Conservation (phyloP, 2,797 vertebrate species). For the Halcyon badia region DNA sequence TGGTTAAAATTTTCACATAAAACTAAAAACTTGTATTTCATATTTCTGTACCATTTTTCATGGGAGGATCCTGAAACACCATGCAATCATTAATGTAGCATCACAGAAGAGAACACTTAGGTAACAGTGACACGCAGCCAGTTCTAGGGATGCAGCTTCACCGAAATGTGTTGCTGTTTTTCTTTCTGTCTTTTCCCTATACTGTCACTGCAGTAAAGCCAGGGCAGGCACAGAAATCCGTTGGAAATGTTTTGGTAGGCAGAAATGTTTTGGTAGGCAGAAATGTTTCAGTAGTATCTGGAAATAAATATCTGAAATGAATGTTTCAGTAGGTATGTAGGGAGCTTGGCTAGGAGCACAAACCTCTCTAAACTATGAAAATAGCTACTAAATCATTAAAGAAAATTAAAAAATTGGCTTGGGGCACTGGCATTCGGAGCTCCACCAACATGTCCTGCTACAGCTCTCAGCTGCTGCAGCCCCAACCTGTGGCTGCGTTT, state of each 20-base stretch:
- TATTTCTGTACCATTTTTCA: neutral
- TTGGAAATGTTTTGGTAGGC: neutral
- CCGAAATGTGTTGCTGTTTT: rapidly evolving
- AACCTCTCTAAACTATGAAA: neutral
- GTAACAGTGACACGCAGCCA: neutral
- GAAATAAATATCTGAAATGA: neutral
- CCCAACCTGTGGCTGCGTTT: neutral
- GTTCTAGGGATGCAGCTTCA: neutral
- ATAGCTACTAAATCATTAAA: neutral
- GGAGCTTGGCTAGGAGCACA: neutral
- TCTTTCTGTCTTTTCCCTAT: neutral
- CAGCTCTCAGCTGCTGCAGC: neutral
- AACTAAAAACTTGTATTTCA: neutral
- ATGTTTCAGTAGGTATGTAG: neutral
- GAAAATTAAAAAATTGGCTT: rapidly evolving
- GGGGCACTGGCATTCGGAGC: rapidly evolving
- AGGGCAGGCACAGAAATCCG: neutral
- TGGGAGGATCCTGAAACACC: neutral
- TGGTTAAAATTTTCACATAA: neutral
- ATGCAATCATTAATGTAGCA: neutral
- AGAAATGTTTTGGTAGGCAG: neutral
- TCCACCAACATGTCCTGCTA: neutral
- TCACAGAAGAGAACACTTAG: neutral
- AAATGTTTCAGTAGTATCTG: neutral
- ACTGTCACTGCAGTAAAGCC: neutral